These are phyloP conservation scores for Mnemiopsis leidyi DNA, from an alignment of 37 sponge, comb jelly and placozoan genomes.

Conservation along the genomic window DNA sequence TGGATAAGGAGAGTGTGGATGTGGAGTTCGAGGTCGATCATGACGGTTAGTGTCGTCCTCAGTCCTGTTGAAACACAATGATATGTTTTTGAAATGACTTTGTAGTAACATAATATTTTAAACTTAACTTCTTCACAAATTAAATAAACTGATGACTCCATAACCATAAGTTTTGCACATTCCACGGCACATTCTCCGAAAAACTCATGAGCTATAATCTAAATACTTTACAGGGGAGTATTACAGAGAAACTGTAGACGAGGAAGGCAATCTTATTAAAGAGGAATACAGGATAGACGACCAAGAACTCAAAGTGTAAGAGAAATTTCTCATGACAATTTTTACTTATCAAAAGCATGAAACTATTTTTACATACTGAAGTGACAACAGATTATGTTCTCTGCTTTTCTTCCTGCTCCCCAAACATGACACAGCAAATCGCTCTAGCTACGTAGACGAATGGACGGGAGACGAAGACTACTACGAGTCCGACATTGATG, in stretches of 20 bases:
- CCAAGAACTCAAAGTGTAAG: background rate
- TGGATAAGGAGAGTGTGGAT: background rate
- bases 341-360: too few species aligned
- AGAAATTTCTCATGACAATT: background rate
- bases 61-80: background rate
- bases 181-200: too few species aligned
- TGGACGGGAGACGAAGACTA: background rate
- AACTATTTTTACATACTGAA: too few species aligned
- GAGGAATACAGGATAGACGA: background rate
- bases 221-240: background rate
- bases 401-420: too few species aligned
- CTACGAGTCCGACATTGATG: background rate
- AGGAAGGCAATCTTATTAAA: background rate
- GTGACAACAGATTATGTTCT: too few species aligned
- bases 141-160: too few species aligned
- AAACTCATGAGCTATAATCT: too few species aligned
- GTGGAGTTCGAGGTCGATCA: background rate
- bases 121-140: too few species aligned
- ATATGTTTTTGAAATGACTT: background rate
- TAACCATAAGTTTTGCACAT: too few species aligned
- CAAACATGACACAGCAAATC: background rate
- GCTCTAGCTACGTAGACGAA: background rate
- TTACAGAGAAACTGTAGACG: background rate
- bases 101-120: too few species aligned
- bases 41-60: background rate